Conservation (phyloP, 2,888 invertebrate species). For the Parnassius glacialis region DNA sequence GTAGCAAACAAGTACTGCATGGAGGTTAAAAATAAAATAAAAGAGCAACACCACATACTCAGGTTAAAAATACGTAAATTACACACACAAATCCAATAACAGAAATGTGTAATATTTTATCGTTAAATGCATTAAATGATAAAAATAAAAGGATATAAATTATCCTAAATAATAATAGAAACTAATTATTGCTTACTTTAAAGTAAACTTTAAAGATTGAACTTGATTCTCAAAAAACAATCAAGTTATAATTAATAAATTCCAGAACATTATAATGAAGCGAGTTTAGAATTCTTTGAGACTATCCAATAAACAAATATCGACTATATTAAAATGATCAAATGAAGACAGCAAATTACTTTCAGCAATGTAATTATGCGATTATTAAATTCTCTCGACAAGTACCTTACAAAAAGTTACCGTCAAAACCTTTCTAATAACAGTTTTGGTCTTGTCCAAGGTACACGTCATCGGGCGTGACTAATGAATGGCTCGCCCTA, state of each 20-base stretch:
- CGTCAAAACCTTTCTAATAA: slow-evolving; percentile 73
- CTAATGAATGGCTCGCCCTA: slow-evolving; percentile 81
- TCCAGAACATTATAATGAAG: too few relatives aligned
- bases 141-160: background rate
- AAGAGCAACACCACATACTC: slow-evolving; percentile 22
- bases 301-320: background rate
- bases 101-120: too few relatives aligned
- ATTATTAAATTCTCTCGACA: slow-evolving; percentile 62
- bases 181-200: too few relatives aligned
- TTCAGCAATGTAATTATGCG: slow-evolving; percentile 44
- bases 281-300: too few relatives aligned
- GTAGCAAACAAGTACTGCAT: slow-evolving; percentile 29
- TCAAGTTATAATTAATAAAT: too few relatives aligned
- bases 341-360: slow-evolving; percentile 24
- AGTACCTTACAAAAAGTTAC: slow-evolving; percentile 57
- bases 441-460: slow-evolving; percentile 81
- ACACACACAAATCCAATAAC: too few relatives aligned
- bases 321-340: background rate
- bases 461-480: slow-evolving; percentile 80
- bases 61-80: slow-evolving; percentile 13
- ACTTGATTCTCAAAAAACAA: too few relatives aligned
- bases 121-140: slow-evolving; percentile 18
- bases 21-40: slow-evolving; percentile 29
- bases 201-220: too few relatives aligned
- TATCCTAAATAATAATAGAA: too few relatives aligned